These are phyloP conservation scores for Sarcophaga subvicina DNA, from an alignment of 2,888 invertebrate genomes.

Conservation along the genomic window DNA sequence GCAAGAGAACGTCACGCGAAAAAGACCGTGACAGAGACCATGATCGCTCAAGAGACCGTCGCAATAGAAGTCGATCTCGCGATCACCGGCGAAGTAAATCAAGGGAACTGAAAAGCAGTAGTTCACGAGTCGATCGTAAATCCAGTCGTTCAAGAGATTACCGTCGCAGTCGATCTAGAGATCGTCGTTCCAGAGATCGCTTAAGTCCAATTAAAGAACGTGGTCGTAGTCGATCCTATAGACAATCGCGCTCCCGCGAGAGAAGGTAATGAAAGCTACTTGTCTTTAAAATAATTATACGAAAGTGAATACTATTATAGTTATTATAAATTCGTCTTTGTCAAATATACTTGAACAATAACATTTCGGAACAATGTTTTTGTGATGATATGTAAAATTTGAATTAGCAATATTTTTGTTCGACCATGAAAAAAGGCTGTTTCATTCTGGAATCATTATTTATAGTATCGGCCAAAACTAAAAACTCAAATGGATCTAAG, in stretches of 20 bases:
- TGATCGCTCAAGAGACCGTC: conserved; percentile 68
- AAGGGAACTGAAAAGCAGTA: conserved; percentile 73
- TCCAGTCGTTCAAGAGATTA: conserved; percentile 53
- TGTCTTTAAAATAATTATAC: no score
- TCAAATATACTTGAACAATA: no score
- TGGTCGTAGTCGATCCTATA: conserved; percentile 74
- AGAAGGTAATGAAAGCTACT: conserved; percentile 73
- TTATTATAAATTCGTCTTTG: no score
- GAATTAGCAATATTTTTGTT: no score
- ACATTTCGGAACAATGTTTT: no score
- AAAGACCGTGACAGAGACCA: conserved; percentile 71
- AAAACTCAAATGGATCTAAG: no score
- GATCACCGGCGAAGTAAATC: conserved; percentile 75
- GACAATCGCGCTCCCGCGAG: conserved; percentile 74
- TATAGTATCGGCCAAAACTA: no score
- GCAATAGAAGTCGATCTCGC: conserved; percentile 69
- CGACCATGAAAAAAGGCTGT: no score
- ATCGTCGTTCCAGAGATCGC: conserved; percentile 73
- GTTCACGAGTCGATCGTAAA: conserved; percentile 70
- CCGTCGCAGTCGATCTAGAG: conserved; percentile 75
- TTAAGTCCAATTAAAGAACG: conserved; percentile 77
- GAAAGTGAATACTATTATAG: no score
- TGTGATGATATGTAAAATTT: no score
- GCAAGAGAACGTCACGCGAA: conserved; percentile 72
- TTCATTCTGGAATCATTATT: no score